Evolutionary conservation across 2,113 vertebrate species (phyloP).

Genomic region (Clarias batrachus): DNA sequence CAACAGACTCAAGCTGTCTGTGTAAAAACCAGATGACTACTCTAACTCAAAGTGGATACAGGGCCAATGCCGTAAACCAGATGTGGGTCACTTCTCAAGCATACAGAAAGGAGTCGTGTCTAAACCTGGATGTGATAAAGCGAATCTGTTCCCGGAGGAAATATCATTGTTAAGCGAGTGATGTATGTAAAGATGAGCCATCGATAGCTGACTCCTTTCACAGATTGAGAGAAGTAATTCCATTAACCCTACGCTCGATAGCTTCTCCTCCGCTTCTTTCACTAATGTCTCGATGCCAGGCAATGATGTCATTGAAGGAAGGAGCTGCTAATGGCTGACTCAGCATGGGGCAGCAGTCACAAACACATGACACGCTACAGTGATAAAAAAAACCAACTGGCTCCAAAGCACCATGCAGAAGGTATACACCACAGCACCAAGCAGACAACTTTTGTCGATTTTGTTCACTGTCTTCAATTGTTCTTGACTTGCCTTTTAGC

Average conservation of each 20-base stretch:
- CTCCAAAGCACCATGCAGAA: slow-evolving; percentile 10
- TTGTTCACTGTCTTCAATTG: slow-evolving; percentile 26
- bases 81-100: slow-evolving; percentile 16
- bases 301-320: slow-evolving; percentile 46
- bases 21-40: slow-evolving; percentile 35
- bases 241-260: slow-evolving; percentile 44
- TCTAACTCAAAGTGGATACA: slow-evolving; percentile 12
- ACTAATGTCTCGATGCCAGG: slow-evolving; percentile 29
- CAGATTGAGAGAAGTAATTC: slow-evolving; percentile 50
- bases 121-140: slow-evolving; percentile 27
- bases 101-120: slow-evolving; percentile 22
- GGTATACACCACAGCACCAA: slow-evolving; percentile 4
- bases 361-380: slow-evolving; percentile 4
- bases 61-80: slow-evolving; percentile 18
- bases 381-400: slow-evolving; percentile 17
- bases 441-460: neutral
- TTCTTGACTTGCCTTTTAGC: slow-evolving; percentile 9
- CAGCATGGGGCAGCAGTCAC: slow-evolving; percentile 24
- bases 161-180: slow-evolving; percentile 21
- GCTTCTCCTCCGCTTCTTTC: slow-evolving; percentile 12
- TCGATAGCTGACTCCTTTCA: slow-evolving; percentile 43
- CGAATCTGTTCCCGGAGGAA: slow-evolving; percentile 21
- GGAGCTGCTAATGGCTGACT: slow-evolving; percentile 45
- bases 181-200: slow-evolving; percentile 27
- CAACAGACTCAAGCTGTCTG: slow-evolving; percentile 32